Base-by-base conservation (phyloP, 2,113 vertebrate genomes). In the Trachemys scripta region DNA sequence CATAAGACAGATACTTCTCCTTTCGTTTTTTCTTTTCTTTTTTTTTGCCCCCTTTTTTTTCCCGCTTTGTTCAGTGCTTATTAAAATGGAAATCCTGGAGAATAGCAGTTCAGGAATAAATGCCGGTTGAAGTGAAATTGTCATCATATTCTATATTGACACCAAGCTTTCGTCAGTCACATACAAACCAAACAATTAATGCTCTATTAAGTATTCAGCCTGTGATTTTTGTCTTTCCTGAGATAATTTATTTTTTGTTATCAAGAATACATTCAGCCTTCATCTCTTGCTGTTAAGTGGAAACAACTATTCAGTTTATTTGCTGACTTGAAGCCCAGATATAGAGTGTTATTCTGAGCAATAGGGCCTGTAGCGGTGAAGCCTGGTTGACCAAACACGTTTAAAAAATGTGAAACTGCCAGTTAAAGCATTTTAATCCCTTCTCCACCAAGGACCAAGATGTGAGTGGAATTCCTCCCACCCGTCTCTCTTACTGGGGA, bases 1-100 rank as follows among this genome's bases (percentile, higher is more conserved):
- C 97, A 93, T 88, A 94, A 97, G 98, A 96, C 97, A 96, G 95
- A 92, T 96, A 84, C 91, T 97, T 85, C 95, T 96, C 82, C 84
- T 97, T 65, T 88, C 54, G 75, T 86, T 88, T 87, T 95, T 91
- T 90, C 88, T 62, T 6, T 29, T 54, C 92, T 92, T 88, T 65
- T 82, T 79, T 2, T 54, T 75, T 42, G 42, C 42, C 42, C 13
- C 50, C 4, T 11, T 49, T 11, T 9, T 11, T 11, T 11, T 1
- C 50, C 14, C 4, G 87, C 54, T 96, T 97, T 97, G 95, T 97
- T 98, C 97, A 96, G 91, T 97, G 93, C 97, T 98, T 97, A 97
- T 97, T 97, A 97, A 97, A 93, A 93, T 95, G 98, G 97, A 97
- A 97, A 96, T 97, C 97, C 95, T 97, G 97, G 97, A 98, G 96